Percentiles rank a stretch among this genome's conserved stretches.
Conservation (phyloP, 2,113 vertebrate species). For the Nasalis larvatus region DNA sequence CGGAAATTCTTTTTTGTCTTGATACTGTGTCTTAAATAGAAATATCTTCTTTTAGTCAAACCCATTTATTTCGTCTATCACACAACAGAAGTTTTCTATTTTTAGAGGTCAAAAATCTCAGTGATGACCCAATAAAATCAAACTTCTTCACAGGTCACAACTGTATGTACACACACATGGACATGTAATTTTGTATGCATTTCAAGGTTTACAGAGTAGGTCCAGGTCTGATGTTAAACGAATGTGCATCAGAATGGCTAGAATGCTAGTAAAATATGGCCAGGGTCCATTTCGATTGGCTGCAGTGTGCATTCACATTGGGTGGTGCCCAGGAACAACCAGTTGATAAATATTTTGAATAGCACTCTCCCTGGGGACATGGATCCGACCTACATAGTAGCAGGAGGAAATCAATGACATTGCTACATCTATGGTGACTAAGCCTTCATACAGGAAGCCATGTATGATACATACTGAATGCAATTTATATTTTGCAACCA, state of each 20-base stretch:
- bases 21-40: background rate
- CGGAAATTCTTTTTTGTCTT: background rate
- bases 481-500: background rate
- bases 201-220: background rate
- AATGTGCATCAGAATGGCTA: accelerated
- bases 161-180: no score
- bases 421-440: accelerated
- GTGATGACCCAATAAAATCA: background rate
- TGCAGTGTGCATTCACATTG: background rate
- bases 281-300: background rate
- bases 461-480: no score
- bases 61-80: background rate
- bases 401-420: accelerated
- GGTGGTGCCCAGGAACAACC: background rate
- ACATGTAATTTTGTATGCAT: background rate
- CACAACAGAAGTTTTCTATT: background rate
- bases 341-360: background rate
- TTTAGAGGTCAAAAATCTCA: background rate
- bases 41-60: background rate
- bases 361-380: background rate
- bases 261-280: accelerated
- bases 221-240: accelerated
- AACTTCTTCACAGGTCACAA: background rate
- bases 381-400: accelerated
- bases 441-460: background rate